Conservation (phyloP, 2,888 invertebrate species). For the Parascotia fuliginaria region DNA sequence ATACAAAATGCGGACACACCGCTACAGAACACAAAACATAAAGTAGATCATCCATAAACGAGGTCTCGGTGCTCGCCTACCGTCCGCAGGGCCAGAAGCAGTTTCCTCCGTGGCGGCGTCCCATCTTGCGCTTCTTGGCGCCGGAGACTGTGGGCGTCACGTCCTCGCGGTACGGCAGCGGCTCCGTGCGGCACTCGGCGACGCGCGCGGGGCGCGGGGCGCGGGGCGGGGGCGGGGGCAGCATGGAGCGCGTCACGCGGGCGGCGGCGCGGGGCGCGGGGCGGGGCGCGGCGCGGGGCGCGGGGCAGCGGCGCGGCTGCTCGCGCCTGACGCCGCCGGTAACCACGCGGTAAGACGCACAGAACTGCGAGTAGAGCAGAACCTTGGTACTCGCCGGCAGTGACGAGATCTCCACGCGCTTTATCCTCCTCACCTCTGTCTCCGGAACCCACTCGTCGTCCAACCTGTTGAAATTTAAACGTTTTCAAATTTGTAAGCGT, state of each 20-base stretch:
- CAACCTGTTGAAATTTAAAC: conserved; percentile 85
- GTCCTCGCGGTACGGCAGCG: conserved; percentile 47
- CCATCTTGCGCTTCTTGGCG: conserved; percentile 78
- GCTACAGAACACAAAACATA: neutral
- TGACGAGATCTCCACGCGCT: conserved; percentile 85
- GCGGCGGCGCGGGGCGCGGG: neutral
- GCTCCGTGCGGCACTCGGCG: conserved; percentile 50
- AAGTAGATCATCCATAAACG: too few species aligned
- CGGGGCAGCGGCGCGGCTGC: conserved; percentile 33
- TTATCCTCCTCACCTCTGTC: conserved; percentile 87
- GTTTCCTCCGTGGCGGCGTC: conserved; percentile 72
- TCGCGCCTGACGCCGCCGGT: conserved; percentile 31
- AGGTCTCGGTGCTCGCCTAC: conserved; percentile 49
- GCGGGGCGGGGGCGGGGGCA: conserved; percentile 33
- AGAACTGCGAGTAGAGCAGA: conserved; percentile 81
- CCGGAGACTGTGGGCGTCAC: conserved; percentile 54
- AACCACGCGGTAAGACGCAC: conserved; percentile 61
- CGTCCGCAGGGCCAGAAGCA: conserved; percentile 81
- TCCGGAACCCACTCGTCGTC: conserved; percentile 95
- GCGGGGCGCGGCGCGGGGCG: conserved; percentile 23
- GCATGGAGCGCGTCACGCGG: conserved; percentile 38
- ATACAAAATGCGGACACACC: neutral
- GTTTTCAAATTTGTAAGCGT: conserved; percentile 9
- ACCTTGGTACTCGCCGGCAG: conserved; percentile 82
- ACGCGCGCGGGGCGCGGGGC: conserved; percentile 61